A percentile compares a stretch with the other conserved stretches of the same genome.
Conservation (phyloP, 2,888 invertebrate genomes). For the Heliconius hortense region DNA sequence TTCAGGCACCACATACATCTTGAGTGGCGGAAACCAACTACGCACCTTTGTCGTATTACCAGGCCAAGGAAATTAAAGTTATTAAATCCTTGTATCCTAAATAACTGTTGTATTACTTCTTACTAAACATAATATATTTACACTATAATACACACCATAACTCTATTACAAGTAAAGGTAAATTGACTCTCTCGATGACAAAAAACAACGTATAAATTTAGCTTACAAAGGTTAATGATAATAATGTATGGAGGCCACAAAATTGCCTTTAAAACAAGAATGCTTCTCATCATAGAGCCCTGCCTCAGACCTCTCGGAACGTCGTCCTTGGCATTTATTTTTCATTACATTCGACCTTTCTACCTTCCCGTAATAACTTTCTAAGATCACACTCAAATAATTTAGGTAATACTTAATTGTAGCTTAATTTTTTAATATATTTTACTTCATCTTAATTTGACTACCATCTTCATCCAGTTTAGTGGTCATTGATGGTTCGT, state of each 20-base stretch:
- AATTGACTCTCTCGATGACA: conserved; percentile 13
- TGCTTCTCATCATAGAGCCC: conserved; percentile 11
- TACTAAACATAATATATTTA: too few relatives aligned
- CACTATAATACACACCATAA: neutral
- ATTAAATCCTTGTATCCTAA: too few relatives aligned
- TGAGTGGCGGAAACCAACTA: too few relatives aligned
- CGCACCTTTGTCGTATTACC: too few relatives aligned
- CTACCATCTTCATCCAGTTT: too few relatives aligned
- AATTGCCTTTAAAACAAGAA: conserved; percentile 12
- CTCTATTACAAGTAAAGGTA: neutral
- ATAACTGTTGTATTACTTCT: too few relatives aligned
- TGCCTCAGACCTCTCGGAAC: conserved; percentile 13
- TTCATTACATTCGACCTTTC: conserved; percentile 17
- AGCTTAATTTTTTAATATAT: neutral
- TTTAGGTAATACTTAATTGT: conserved; percentile 4
- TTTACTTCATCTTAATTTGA: neutral
- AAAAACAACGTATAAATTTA: conserved; percentile 15
- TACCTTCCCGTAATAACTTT: conserved; percentile 8
- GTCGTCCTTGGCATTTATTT: conserved; percentile 18
- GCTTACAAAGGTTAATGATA: conserved; percentile 15
- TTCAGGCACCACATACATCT: too few relatives aligned
- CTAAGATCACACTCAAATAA: conserved; percentile 10
- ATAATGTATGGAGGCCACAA: conserved; percentile 20
- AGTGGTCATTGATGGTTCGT: too few relatives aligned
- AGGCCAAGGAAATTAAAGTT: too few relatives aligned